Evolutionary conservation across 2,888 invertebrate genomes (phyloP), one percentile per base, ranked within the genome.

Genomic region (Odiellus spinosus): DNA sequence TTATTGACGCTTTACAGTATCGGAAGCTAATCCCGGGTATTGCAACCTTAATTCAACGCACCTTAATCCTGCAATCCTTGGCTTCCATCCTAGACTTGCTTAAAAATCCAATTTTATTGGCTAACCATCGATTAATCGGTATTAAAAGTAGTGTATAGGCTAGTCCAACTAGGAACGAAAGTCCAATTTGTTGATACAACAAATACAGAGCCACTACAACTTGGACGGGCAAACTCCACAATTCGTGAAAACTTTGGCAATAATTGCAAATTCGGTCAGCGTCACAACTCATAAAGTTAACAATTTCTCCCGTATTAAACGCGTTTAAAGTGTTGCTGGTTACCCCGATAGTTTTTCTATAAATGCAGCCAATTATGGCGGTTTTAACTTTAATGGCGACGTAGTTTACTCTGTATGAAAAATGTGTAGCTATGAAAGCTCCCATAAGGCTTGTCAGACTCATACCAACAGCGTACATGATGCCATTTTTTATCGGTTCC

Each of bases 281-380:
- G 64, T 98, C 96, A 0, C 90, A 90, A 26, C 91, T 93, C 84
- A 96, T 90, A 58, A 88, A 84, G 67, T 96, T 96, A 2, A 93
- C 76, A 48, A 96, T 81, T 70, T 95, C 85, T 0, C 95, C 95
- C 36, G 81, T 72, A 12, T 72, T 73, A 62, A 72, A 74, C 51
- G 34, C 49, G 44, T 45, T 49, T 20, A 68, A 62, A 45, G 71
- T 56, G 2, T 63, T 59, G 12, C 67, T 64, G 47, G 62, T 62
- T 10, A 72, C 61, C 18, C 67, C 67, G 20, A 81, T 63, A 10
- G 75, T 73, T 64, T 80, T 81, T 53, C 79, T 73, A 60, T 93
- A 87, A 50, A 88, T 74, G 12, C 81, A 76, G 4, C 84, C 80
- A 1, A 93, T 76, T 34, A 95, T 71, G 1, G 87, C 79, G 5